Percentiles rank a stretch among this genome's conserved stretches.
phyloP scores from a whole-genome alignment of 2,797 vertebrate genomes.

The Gallirallus australis region DNA sequence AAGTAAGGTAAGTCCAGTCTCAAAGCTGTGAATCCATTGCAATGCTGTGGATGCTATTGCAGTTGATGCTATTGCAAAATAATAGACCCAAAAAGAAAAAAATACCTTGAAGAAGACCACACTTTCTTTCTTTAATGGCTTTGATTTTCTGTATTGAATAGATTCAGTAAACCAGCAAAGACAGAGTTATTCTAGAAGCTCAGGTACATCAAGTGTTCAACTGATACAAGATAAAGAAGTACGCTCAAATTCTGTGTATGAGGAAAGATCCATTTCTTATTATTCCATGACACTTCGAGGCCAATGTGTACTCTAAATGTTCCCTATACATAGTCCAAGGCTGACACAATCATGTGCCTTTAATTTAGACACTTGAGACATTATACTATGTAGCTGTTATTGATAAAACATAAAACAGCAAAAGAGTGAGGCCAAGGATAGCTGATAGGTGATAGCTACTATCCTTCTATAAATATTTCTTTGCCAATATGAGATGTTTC shows the following conservation, averaged over 20 bases:
- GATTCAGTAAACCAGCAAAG: background rate
- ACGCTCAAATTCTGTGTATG: background rate
- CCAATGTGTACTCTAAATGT: background rate
- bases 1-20: background rate
- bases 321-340: background rate
- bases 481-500: conserved; percentile 3
- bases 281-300: background rate
- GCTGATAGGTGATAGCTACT: background rate
- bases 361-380: background rate
- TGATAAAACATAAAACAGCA: background rate
- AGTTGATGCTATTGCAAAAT: background rate
- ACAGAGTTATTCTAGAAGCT: background rate
- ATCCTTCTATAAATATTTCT: conserved; percentile 42
- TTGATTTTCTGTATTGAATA: background rate
- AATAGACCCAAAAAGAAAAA: background rate
- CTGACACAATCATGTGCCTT: background rate
- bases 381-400: background rate
- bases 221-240: background rate
- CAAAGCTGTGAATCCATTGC: background rate
- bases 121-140: background rate
- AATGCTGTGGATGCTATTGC: background rate
- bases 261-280: background rate
- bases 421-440: conserved; percentile 4
- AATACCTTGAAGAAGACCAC: background rate
- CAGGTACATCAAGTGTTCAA: background rate